phyloP scores from a whole-genome alignment of 1,140 invertebrate species.

The Adoxophyes honmai region DNA sequence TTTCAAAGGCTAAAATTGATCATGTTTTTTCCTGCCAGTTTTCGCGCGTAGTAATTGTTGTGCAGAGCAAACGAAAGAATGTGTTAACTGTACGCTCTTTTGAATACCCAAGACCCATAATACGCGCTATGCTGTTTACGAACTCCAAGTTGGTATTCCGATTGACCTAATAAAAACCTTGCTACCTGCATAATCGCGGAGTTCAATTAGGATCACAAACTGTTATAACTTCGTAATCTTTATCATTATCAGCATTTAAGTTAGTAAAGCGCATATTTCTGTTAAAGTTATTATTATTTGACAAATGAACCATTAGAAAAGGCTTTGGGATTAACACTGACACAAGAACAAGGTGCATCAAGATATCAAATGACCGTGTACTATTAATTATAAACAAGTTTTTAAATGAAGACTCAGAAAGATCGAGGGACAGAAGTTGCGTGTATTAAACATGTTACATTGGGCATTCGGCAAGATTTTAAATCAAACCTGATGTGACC shows the following conservation, averaged over 20 bases:
- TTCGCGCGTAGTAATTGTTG: too few relatives aligned
- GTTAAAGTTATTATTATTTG: background rate
- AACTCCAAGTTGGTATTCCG: too few relatives aligned
- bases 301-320: constrained; percentile 19
- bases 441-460: constrained; percentile 1
- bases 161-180: too few relatives aligned
- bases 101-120: too few relatives aligned
- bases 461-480: background rate
- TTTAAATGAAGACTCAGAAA: constrained; percentile 4
- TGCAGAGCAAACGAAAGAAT: too few relatives aligned
- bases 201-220: too few relatives aligned
- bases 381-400: constrained; percentile 11
- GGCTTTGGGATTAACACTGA: constrained; percentile 38
- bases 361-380: constrained; percentile 10
- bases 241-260: background rate
- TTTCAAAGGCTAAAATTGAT: too few relatives aligned
- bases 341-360: constrained; percentile 30
- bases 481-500: constrained; percentile 5
- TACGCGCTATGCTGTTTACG: too few relatives aligned
- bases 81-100: too few relatives aligned
- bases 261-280: constrained; percentile 1
- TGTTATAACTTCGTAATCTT: too few relatives aligned
- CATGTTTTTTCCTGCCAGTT: too few relatives aligned
- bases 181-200: too few relatives aligned
- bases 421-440: constrained; percentile 10